A percentile compares a stretch with the other conserved stretches of the same genome.
These are phyloP conservation scores for Cnemophilus loriae DNA, from an alignment of 2,113 vertebrate genomes.

Conservation along the genomic window DNA sequence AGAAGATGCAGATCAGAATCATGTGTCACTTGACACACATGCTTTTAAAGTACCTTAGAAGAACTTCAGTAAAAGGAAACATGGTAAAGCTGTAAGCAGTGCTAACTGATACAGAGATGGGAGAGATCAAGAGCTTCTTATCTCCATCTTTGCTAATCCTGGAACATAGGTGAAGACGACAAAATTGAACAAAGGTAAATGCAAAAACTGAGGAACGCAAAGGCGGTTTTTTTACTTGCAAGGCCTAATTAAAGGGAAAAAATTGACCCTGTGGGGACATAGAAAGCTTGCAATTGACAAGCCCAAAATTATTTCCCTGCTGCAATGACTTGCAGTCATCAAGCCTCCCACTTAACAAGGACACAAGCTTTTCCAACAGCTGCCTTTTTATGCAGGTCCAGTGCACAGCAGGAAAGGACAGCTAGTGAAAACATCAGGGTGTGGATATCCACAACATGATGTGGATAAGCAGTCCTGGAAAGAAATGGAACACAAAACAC, in stretches of 20 bases:
- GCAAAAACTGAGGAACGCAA: background rate
- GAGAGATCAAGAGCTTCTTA: background rate
- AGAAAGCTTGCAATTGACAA: background rate
- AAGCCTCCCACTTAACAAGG: background rate
- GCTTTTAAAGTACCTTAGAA: background rate
- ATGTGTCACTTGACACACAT: rapidly evolving
- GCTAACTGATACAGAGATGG: background rate
- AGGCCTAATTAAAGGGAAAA: background rate
- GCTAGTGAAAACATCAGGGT: background rate
- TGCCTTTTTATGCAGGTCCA: rapidly evolving
- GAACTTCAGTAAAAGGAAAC: background rate
- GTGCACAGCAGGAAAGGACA: background rate
- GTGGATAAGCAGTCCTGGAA: background rate
- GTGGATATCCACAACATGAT: too few species aligned
- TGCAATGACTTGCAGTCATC: background rate
- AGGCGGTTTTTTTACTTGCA: background rate
- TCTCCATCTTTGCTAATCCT: background rate
- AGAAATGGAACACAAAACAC: background rate
- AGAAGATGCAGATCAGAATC: background rate
- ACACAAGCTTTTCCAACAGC: background rate
- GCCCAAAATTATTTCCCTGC: background rate
- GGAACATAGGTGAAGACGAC: background rate
- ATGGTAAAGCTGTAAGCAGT: background rate
- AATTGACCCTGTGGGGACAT: background rate
- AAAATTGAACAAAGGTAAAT: background rate